Evolutionary conservation across 2,888 invertebrate species (phyloP), one percentile per base, ranked within the genome.

Genomic region (Adela reaumurella): DNA sequence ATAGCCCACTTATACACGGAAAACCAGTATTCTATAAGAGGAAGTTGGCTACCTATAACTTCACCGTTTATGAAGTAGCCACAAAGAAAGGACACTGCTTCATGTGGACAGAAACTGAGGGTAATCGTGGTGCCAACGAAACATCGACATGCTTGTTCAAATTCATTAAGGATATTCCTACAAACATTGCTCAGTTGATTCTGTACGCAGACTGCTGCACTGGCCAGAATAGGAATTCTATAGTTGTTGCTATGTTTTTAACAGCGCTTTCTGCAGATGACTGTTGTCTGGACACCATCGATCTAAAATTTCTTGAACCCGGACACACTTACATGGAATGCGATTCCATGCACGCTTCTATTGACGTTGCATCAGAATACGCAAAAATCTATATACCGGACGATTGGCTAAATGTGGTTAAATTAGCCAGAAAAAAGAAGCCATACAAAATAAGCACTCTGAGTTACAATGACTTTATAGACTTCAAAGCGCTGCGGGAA

Each of bases 61-160:
- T 57, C 43, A 56, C 56, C 14, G 46, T 57, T 2, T 55, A 50
- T 49, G 51, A 56, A 46, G 46, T 54, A 24, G 48, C 10, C 8
- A 19, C 19, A 18, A 55, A 53, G 8, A 16, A 53, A 49, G 57
- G 49, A 5, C 46, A 48, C 46, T 60, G 58, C 46, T 58, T 55
- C 46, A 53, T 58, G 49, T 60, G 57, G 57, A 47, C 53, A 45
- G 58, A 60, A 48, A 49, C 48, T n/a, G 44, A 52, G 17, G 59
- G 53, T 6, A 54, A 55, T 43, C 51, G 55, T 46, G 58, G 58
- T 24, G 51, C 59, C 19, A 57, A 55, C 43, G 56, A 59, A 47
- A 53, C 59, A 11, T 48, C 49, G 16, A 59, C 55, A 48, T 58
- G 52, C 45, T 43, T 55, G n/a, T 18, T 8, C 11, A 5, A 8